Conservation (phyloP, 2,113 vertebrate genomes). For the Actenoides hombroni region DNA sequence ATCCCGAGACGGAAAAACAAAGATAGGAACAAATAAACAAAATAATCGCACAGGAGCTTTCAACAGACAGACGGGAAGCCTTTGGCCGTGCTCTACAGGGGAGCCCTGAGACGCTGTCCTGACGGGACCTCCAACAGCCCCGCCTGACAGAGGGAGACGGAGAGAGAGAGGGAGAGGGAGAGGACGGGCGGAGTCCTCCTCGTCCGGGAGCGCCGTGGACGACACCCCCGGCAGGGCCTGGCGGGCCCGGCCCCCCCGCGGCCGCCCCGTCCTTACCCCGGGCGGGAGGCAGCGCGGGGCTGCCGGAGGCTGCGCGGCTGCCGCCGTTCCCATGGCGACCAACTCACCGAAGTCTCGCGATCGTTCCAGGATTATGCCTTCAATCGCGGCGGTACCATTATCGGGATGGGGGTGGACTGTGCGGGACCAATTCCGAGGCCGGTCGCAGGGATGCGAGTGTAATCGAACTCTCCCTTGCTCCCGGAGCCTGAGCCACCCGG, state of each 20-base stretch:
- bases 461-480: neutral
- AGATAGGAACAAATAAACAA: neutral
- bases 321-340: conserved; percentile 35
- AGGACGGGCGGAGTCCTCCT: too few species aligned
- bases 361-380: accelerated
- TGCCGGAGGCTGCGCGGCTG: accelerated
- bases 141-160: neutral
- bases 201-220: neutral
- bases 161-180: neutral
- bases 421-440: accelerated
- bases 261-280: neutral
- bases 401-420: accelerated
- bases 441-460: accelerated
- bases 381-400: accelerated
- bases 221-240: neutral
- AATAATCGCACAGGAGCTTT: neutral
- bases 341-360: neutral
- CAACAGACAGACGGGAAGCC: neutral
- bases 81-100: neutral
- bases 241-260: too few species aligned
- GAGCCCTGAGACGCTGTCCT: neutral
- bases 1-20: too few species aligned
- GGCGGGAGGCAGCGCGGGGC: neutral
- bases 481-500: accelerated
- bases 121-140: neutral